Evolutionary conservation across 2,797 vertebrate species (phyloP), one percentile per base, ranked within the genome.

Genomic region (Oryzias dopingdopingensis): DNA sequence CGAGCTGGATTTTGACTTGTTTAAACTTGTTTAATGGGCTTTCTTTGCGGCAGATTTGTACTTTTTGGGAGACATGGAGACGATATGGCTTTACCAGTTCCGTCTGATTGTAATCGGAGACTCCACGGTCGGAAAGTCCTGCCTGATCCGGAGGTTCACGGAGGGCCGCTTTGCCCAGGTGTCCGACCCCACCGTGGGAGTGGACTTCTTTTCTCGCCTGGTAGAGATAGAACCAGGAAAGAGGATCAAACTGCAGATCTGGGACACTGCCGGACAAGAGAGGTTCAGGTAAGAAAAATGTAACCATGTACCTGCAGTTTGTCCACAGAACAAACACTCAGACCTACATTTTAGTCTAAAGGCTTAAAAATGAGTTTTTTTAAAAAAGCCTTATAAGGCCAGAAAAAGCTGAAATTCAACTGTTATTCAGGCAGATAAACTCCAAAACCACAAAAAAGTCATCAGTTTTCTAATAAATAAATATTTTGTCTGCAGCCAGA

Each of bases 1-100:
- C 26, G 29, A 32, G 29, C 8, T 32, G 8, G 10, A 32, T 32
- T 32, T 10, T 10, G 12, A 37, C 32, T 37, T 37, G 10, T 37
- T 37, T 37, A 1, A 37, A 2, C 3, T 12, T 1, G 1, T 37
- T 10, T 37, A 13, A 37, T 37, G 41, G 1, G 4, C 18, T 49
- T 45, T 8, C 54, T 48, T n/a, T 12, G 2, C 16, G 6, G 1
- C 74, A 91, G 88, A 72, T 73, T 49, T 49, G 4, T 48, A 37
- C 32, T 53, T 62, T 17, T 37, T 44, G 43, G 52, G 59, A 82
- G 82, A 78, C 74, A 98, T 98, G 96, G 95, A 98, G 86, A 94
- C 95, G 10, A 98, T 98, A 88, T 98, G 95, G 96, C 93, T 97
- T 14, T 97, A 97, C 85, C 96, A 98, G 87, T 97, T 97, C 81